phyloP scores from a whole-genome alignment of 2,113 vertebrate genomes.

The Apistogramma diplotaenia region DNA sequence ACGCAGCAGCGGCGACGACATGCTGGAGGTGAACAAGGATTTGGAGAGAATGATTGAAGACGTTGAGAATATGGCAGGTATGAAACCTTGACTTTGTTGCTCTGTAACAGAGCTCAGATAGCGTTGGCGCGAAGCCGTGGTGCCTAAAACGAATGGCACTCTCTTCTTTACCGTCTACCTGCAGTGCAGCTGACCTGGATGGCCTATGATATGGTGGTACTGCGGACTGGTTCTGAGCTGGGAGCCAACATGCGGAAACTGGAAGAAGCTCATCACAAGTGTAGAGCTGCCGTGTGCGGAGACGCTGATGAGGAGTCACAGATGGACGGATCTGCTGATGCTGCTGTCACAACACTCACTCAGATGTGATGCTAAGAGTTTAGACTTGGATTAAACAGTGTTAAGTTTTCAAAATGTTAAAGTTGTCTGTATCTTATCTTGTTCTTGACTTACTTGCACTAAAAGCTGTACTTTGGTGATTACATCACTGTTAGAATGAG shows the following conservation, averaged over 20 bases:
- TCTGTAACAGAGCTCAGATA: too few relatives aligned
- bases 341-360: background rate
- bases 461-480: background rate
- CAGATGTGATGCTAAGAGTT: slow-evolving; percentile 1
- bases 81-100: background rate
- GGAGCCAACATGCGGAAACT: slow-evolving; percentile 67
- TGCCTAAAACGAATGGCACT: background rate
- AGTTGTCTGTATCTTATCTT: background rate
- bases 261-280: slow-evolving; percentile 73
- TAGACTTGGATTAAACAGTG: background rate
- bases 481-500: background rate
- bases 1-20: slow-evolving; percentile 6
- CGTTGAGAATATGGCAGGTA: slow-evolving; percentile 69
- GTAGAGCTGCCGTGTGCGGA: slow-evolving; percentile 78
- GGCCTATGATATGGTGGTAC: slow-evolving; percentile 81
- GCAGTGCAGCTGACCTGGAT: slow-evolving; percentile 84
- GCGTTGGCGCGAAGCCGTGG: background rate
- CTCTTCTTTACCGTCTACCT: background rate
- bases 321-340: background rate
- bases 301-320: slow-evolving; percentile 46
- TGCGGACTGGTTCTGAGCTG: slow-evolving; percentile 78
- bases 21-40: slow-evolving; percentile 51
- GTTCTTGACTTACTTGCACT: background rate
- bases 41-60: slow-evolving; percentile 69
- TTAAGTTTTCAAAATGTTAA: background rate